Percentiles rank a stretch among this genome's conserved stretches.
These are phyloP conservation scores for Drosophila silvestris DNA, from an alignment of 2,888 invertebrate species.

Conservation along the genomic window DNA sequence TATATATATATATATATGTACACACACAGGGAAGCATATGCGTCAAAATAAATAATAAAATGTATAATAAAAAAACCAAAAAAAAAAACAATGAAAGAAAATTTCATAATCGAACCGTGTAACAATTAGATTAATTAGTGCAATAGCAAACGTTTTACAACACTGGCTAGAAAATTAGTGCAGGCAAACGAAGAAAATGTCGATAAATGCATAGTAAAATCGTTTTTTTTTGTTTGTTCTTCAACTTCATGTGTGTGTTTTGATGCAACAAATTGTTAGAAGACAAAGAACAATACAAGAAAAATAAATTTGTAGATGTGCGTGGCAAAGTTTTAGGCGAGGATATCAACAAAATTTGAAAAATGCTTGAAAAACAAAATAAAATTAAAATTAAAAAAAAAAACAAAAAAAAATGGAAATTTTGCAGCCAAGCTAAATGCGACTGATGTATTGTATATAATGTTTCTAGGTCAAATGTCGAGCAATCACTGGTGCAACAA, in stretches of 20 bases:
- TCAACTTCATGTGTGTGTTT: neutral
- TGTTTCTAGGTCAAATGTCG: slow-evolving; percentile 86
- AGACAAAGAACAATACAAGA: neutral
- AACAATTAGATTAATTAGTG: neutral
- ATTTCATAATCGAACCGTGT: neutral
- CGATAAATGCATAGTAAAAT: slow-evolving; percentile 4
- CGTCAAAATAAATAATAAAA: slow-evolving; percentile 8
- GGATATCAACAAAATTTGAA: slow-evolving; percentile 64
- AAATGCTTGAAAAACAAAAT: slow-evolving; percentile 47
- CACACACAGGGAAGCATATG: slow-evolving; percentile 14
- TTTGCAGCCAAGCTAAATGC: slow-evolving; percentile 63
- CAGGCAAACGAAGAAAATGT: neutral
- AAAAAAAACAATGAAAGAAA: neutral
- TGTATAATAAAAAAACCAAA: slow-evolving; percentile 5
- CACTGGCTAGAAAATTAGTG: slow-evolving; percentile 2
- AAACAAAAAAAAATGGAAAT: slow-evolving; percentile 47
- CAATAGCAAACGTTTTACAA: slow-evolving; percentile 14
- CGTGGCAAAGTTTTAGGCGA: slow-evolving; percentile 23
- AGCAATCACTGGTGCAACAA: slow-evolving; percentile 85
- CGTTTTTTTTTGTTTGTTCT: neutral
- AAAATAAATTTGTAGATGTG: neutral
- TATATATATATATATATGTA: neutral
- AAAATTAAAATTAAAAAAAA: slow-evolving; percentile 10
- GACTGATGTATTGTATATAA: slow-evolving; percentile 85
- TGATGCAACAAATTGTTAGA: slow-evolving; percentile 18